Base-by-base conservation (phyloP, 2,888 invertebrate genomes). In the Chalcis sispes region DNA sequence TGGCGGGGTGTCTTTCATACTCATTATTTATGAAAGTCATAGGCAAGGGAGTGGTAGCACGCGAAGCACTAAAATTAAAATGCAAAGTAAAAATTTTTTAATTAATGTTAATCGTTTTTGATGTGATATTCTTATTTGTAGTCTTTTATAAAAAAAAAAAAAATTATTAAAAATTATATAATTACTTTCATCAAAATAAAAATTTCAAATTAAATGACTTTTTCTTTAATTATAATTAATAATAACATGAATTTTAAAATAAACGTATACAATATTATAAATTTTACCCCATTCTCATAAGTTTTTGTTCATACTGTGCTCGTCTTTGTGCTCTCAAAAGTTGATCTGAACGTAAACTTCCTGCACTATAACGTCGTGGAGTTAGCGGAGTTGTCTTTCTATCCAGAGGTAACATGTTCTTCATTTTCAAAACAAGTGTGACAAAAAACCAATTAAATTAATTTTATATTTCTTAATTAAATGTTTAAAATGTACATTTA, bases 271-370 rank as follows among this genome's bases (percentile, higher is more conserved):
- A 56, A 56, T n/a, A n/a, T n/a, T n/a, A 58, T 18, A 48, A 23
- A 48, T 27, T 80, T 72, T 88, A 88, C 88, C 86, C 87, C 75
- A 88, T 82, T 81, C 88, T 84, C 82, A 87, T 82, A 7, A 88
- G 73, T 82, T 88, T 88, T 59, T 88, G 87, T 66, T 86, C 86
- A 42, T 86, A 88, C 62, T 87, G 87, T 10, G 86, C 83, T 27
- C 86, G 83, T 77, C 87, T 83, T 73, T 88, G 88, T 8, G 87
- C 87, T 27, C 86, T 82, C 18, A 88, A 79, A 62, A 88, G 85
- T 77, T 88, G 87, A 79, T 89, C 88, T 0, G 88, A 88, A 67
- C 85, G 83, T 29, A 89, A 74, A 72, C 86, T 86, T 58, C 85
- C 85, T 18, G 83, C 83, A 29, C 81, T 83, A 59, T 85, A 87